phyloP scores from a whole-genome alignment of 2,113 vertebrate species.

The Sander lucioperca region DNA sequence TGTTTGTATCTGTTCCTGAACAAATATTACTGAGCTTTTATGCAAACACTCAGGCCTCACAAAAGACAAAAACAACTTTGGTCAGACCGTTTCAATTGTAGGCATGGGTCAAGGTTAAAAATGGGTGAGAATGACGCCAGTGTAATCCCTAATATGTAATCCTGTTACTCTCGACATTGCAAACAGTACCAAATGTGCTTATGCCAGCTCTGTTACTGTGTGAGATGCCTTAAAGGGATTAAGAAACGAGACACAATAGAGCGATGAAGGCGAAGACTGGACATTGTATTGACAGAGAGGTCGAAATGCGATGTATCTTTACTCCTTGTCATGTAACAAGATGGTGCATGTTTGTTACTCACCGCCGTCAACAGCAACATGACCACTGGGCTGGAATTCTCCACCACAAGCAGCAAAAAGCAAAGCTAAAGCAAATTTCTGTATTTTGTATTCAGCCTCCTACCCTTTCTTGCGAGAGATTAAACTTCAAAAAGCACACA shows the following conservation, averaged over 20 bases:
- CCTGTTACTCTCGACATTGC: constrained; percentile 78
- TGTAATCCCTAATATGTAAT: constrained; percentile 81
- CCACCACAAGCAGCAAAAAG: constrained; percentile 25
- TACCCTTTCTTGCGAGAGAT: constrained; percentile 55
- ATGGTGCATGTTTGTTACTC: background rate
- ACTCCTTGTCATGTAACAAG: background rate
- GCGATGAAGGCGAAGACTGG: constrained; percentile 18
- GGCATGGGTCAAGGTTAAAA: constrained; percentile 72
- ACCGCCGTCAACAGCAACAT: constrained; percentile 2
- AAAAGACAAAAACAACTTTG: constrained; percentile 27
- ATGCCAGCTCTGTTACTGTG: constrained; percentile 64
- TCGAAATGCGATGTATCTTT: background rate
- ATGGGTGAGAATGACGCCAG: constrained; percentile 57
- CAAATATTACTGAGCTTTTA: constrained; percentile 33
- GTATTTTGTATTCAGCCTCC: constrained; percentile 69
- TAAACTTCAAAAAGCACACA: constrained; percentile 64
- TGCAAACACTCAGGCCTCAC: constrained; percentile 22
- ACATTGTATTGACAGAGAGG: background rate
- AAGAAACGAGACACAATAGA: constrained; percentile 65
- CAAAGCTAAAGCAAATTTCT: constrained; percentile 50
- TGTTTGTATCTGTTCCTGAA: constrained; percentile 38
- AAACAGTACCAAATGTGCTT: constrained; percentile 72
- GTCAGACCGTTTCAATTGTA: background rate
- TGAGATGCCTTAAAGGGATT: constrained; percentile 68
- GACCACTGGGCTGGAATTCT: constrained; percentile 19